A percentile compares a stretch with the other conserved stretches of the same genome.
These are phyloP conservation scores for Lordiphosa andalusiaca DNA, from an alignment of 2,888 invertebrate species.

Conservation along the genomic window DNA sequence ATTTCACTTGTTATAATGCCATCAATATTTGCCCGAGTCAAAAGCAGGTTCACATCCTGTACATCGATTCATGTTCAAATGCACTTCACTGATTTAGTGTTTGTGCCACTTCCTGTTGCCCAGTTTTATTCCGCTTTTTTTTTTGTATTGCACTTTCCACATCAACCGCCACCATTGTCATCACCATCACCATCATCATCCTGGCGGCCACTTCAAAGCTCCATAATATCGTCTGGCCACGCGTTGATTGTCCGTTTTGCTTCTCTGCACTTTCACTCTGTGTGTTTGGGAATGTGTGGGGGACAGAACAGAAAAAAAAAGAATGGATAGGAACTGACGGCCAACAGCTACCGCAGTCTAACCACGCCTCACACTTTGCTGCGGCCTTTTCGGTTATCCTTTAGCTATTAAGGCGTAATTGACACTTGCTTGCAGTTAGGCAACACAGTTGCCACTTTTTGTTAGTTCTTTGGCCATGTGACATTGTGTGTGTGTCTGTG, in stretches of 20 bases:
- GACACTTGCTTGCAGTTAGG: slow-evolving; percentile 59
- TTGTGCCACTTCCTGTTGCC: slow-evolving; percentile 71
- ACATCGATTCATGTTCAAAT: slow-evolving; percentile 38
- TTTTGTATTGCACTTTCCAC: slow-evolving; percentile 24
- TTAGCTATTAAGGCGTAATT: slow-evolving; percentile 71
- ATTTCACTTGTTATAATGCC: slow-evolving; percentile 49
- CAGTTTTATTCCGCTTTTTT: slow-evolving; percentile 50
- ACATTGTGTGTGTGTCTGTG: background rate
- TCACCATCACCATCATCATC: slow-evolving; percentile 37
- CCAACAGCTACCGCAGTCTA: slow-evolving; percentile 36
- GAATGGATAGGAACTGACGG: slow-evolving; percentile 8
- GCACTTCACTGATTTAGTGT: slow-evolving; percentile 72
- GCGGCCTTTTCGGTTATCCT: slow-evolving; percentile 72
- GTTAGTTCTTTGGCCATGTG: background rate
- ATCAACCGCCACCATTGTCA: slow-evolving; percentile 49
- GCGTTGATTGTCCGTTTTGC: slow-evolving; percentile 53
- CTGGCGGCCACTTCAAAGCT: slow-evolving; percentile 61
- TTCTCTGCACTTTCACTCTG: slow-evolving; percentile 27
- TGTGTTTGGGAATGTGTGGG: slow-evolving; percentile 33
- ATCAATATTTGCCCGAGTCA: slow-evolving; percentile 61
- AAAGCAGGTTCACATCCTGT: slow-evolving; percentile 45
- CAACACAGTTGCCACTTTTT: slow-evolving; percentile 25
- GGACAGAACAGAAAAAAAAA: slow-evolving; percentile 12
- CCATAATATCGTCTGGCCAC: slow-evolving; percentile 62
- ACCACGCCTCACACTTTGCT: slow-evolving; percentile 68